These are phyloP conservation scores for Lindbergichthys nudifrons DNA, from an alignment of 2,797 vertebrate genomes.

Conservation along the genomic window DNA sequence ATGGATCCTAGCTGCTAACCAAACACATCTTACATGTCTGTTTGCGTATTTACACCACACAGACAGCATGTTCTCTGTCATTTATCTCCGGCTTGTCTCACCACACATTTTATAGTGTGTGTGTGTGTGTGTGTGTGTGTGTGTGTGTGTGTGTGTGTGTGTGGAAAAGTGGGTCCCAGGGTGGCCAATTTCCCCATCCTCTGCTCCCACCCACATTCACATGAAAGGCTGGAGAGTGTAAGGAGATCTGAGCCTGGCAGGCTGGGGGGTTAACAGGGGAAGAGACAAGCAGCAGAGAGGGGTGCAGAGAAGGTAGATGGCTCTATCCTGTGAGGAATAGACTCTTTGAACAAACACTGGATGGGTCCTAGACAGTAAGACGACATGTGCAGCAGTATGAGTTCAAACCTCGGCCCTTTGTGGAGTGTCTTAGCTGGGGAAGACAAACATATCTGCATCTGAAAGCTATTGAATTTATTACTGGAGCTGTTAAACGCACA, in stretches of 20 bases:
- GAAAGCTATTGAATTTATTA: conserved; percentile 23
- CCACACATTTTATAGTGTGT: conserved; percentile 20
- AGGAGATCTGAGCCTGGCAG: conserved; percentile 43
- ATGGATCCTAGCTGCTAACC: conserved; percentile 9
- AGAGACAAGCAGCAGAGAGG: conserved; percentile 7
- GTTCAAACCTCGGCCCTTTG: conserved; percentile 20
- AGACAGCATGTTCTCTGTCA: conserved; percentile 11
- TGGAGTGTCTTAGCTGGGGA: conserved; percentile 17
- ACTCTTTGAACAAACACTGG: conserved; percentile 39
- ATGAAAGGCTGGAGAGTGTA: conserved; percentile 51
- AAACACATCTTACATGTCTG: background rate
- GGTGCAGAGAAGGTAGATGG: conserved; percentile 15
- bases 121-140: conserved; percentile 24
- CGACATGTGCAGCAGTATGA: conserved; percentile 5
- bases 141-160: conserved; percentile 18
- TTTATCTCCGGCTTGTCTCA: background rate
- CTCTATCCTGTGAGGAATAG: conserved; percentile 20
- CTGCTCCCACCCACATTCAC: conserved; percentile 27
- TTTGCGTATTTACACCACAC: conserved; percentile 24
- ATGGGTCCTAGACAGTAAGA: conserved; percentile 11
- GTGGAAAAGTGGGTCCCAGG: conserved; percentile 25
- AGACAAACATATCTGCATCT: conserved; percentile 27
- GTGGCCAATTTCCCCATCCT: conserved; percentile 40
- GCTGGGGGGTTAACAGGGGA: conserved; percentile 5
- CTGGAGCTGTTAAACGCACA: conserved; percentile 3